Conservation (phyloP, 2,888 invertebrate genomes). For the Rhingia campestris region DNA sequence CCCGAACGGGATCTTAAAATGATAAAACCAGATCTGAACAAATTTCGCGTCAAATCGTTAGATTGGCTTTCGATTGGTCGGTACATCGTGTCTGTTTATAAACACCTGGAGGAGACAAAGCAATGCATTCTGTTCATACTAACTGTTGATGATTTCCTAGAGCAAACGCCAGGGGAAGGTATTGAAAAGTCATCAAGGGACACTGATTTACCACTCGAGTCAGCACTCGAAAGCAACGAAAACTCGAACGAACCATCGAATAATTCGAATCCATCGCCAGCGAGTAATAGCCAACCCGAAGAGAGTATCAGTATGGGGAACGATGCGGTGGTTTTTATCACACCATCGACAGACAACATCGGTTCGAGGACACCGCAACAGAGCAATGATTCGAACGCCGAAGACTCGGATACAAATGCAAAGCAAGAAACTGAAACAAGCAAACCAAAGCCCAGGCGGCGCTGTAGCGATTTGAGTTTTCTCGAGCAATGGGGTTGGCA, state of each 20-base stretch:
- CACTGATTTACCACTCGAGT: constrained; percentile 76
- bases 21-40: constrained; percentile 73
- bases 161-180: constrained; percentile 78
- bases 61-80: constrained; percentile 88
- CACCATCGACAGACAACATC: constrained; percentile 73
- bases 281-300: constrained; percentile 56
- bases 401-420: constrained; percentile 76
- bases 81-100: constrained; percentile 86
- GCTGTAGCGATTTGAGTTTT: constrained; percentile 88
- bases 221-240: constrained; percentile 74
- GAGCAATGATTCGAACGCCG: constrained; percentile 71
- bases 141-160: constrained; percentile 81
- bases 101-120: constrained; percentile 84
- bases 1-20: constrained; percentile 55
- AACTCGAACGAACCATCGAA: constrained; percentile 57
- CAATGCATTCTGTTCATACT: constrained; percentile 81
- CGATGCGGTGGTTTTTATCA: constrained; percentile 68
- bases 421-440: constrained; percentile 77
- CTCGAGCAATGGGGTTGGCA: constrained; percentile 92
- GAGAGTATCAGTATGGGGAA: constrained; percentile 51
- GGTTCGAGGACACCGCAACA: constrained; percentile 74
- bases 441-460: constrained; percentile 84
- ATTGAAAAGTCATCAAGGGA: constrained; percentile 61
- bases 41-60: constrained; percentile 81
- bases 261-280: constrained; percentile 65